Evolutionary conservation across 1,140 invertebrate genomes (phyloP).

Genomic region (Penaeus vannamei): DNA sequence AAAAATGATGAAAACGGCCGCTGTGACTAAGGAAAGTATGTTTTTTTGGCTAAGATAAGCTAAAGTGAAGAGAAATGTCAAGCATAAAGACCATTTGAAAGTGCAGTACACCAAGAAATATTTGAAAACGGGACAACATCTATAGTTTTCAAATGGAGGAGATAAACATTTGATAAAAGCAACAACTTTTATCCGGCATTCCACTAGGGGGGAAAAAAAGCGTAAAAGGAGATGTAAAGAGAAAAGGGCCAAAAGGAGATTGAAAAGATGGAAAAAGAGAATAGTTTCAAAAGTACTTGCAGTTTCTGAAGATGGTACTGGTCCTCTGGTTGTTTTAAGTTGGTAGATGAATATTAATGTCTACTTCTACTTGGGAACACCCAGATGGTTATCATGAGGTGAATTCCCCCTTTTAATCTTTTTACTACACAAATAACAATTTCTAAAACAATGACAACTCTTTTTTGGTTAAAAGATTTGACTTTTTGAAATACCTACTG

Average conservation of each 20-base stretch:
- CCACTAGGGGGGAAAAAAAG: slow-evolving; percentile 38
- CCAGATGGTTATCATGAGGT: slow-evolving; percentile 49
- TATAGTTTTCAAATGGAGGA: slow-evolving; percentile 44
- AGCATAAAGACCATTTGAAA: slow-evolving; percentile 45
- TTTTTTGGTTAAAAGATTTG: background rate
- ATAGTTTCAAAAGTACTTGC: slow-evolving; percentile 52
- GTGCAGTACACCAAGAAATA: slow-evolving; percentile 58
- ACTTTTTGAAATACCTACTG: background rate
- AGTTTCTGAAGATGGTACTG: slow-evolving; percentile 16
- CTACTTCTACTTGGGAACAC: slow-evolving; percentile 55
- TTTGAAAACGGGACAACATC: slow-evolving; percentile 59
- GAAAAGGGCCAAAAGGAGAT: slow-evolving; percentile 56
- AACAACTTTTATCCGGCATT: slow-evolving; percentile 48
- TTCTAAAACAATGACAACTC: no score
- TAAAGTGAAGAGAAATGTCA: slow-evolving; percentile 54
- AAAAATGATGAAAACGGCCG: background rate
- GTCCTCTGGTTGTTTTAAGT: slow-evolving; percentile 14
- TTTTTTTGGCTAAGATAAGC: slow-evolving; percentile 43
- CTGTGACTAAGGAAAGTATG: slow-evolving; percentile 43
- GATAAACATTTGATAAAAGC: slow-evolving; percentile 54
- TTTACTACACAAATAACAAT: background rate
- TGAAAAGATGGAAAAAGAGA: slow-evolving; percentile 44
- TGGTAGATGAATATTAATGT: slow-evolving; percentile 57
- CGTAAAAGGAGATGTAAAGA: slow-evolving; percentile 5
- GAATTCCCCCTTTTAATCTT: background rate